These are phyloP conservation scores for Apostichopus parvimensis DNA, from an alignment of 35 echinoderm and acorn worm species.

Conservation along the genomic window DNA sequence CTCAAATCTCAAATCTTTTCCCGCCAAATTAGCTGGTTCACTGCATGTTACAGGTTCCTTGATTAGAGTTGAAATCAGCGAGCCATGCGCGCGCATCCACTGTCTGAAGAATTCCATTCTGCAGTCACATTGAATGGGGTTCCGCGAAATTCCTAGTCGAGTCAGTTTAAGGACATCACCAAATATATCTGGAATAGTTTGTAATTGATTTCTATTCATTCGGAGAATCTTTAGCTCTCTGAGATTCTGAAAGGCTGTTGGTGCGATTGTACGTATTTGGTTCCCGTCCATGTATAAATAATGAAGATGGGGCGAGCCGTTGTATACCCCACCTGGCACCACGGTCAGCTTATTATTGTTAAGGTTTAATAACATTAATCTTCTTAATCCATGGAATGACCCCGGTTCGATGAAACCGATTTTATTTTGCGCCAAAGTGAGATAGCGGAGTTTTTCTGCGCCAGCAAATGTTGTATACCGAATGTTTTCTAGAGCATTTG, in stretches of 20 bases:
- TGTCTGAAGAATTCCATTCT: slow-evolving; percentile 16
- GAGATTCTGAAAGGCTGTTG: background rate
- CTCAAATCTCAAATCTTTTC: background rate
- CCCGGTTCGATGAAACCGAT: background rate
- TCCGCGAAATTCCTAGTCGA: slow-evolving; percentile 12
- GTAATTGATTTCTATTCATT: background rate
- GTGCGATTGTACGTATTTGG: background rate
- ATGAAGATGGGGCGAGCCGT: background rate
- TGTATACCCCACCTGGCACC: background rate
- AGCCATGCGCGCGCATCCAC: slow-evolving; percentile 4
- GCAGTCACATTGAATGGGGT: slow-evolving; percentile 32
- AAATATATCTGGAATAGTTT: slow-evolving; percentile 25
- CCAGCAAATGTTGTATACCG: background rate
- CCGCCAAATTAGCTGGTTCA: slow-evolving; percentile 7
- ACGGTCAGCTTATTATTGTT: background rate
- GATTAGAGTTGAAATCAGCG: background rate
- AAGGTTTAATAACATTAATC: background rate
- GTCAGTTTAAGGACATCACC: background rate
- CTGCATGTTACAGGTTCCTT: background rate
- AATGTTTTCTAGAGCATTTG: background rate
- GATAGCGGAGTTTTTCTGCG: background rate
- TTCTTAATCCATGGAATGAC: background rate
- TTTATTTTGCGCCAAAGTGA: background rate
- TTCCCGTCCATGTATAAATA: background rate
- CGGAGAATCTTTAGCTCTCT: background rate